Evolutionary conservation across 2,888 invertebrate genomes (phyloP).

Genomic region (Lithophane semibrunnea): DNA sequence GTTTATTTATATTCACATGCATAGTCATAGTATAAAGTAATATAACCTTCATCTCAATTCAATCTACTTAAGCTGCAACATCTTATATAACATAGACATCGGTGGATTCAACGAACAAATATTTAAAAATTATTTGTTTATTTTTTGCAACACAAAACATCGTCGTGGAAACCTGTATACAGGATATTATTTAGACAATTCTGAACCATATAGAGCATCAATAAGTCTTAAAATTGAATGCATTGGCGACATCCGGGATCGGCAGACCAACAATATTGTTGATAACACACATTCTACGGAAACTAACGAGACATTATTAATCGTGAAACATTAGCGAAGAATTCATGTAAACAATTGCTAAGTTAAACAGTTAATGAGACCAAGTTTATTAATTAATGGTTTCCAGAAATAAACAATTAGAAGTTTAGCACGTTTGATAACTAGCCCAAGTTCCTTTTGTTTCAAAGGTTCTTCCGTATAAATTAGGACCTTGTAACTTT

Average conservation of each 20-base stretch:
- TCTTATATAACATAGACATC: constrained; percentile 21
- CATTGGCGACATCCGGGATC: constrained; percentile 60
- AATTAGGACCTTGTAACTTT: constrained; percentile 34
- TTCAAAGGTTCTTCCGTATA: constrained; percentile 7
- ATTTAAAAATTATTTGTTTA: constrained; percentile 44
- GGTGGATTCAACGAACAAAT: constrained; percentile 23
- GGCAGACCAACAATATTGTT: constrained; percentile 37
- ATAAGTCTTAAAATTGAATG: constrained; percentile 53
- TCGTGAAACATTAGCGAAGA: constrained; percentile 29
- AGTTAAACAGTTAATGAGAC: constrained; percentile 10
- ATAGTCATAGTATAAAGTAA: constrained; percentile 28
- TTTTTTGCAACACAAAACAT: constrained; percentile 43
- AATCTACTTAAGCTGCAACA: constrained; percentile 43
- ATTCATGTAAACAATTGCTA: constrained; percentile 23
- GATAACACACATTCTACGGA: constrained; percentile 57
- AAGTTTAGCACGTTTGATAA: constrained; percentile 21
- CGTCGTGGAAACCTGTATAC: constrained; percentile 18
- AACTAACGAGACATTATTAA: constrained; percentile 43
- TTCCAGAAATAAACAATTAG: constrained; percentile 16
- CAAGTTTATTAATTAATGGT: constrained; percentile 15
- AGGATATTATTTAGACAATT: constrained; percentile 31
- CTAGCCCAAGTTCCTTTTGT: constrained; percentile 28
- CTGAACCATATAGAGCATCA: constrained; percentile 14
- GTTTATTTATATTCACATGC: constrained; percentile 53
- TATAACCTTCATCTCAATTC: constrained; percentile 55